Base-by-base conservation (phyloP, 2,888 invertebrate genomes). In the Sycophila texana region DNA sequence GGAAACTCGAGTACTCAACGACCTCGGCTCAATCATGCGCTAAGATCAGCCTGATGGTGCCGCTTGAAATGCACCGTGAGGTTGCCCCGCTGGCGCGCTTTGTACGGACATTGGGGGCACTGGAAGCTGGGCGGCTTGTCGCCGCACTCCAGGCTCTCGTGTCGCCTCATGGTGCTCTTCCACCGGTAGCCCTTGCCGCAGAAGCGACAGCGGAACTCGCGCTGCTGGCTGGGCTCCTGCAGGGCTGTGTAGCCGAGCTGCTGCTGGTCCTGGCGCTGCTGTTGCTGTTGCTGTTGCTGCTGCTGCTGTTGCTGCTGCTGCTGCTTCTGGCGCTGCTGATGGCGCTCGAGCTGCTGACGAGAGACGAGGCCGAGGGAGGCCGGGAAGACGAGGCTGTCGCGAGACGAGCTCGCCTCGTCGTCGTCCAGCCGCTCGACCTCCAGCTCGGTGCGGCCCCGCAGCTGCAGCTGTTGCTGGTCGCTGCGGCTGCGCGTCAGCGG, bases 221-320 rank as follows among this genome's bases (percentile, higher is more conserved):
- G 47, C 20, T 65, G 63, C 58, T 79, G 81, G 49, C 81, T 80
- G 4, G 81, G 77, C 81, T 84, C 87, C 83, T 79, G 84, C 81
- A 72, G 83, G 83, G 67, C 81, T 74, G 83, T 83, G 67, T n/a
- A 12, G 51, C 82, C 81, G 66, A 84, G 84, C 5, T 16, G 20
- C n/a, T 71, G 18, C 57, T 74, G 63, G 51, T n/a, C 26, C 49
- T 68, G 22, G 0, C 14, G n/a, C 51, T 20, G 47, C 26, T 16
- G 57, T 13, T n/a, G 26, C 57, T 61, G 39, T 16, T 65, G 68
- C 14, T 18, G 49, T 16, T 22, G 74, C 14, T 63, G 67, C 55
- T 71, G 60, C 13, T 58, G 63, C n/a, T 65, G 61, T n/a, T 74
- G 65, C 49, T 51, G 47, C 5, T 39, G 65, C 14, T 20, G 66